Evolutionary conservation across 2,113 vertebrate genomes (phyloP).

Genomic region (Rhodinocichla rosea): DNA sequence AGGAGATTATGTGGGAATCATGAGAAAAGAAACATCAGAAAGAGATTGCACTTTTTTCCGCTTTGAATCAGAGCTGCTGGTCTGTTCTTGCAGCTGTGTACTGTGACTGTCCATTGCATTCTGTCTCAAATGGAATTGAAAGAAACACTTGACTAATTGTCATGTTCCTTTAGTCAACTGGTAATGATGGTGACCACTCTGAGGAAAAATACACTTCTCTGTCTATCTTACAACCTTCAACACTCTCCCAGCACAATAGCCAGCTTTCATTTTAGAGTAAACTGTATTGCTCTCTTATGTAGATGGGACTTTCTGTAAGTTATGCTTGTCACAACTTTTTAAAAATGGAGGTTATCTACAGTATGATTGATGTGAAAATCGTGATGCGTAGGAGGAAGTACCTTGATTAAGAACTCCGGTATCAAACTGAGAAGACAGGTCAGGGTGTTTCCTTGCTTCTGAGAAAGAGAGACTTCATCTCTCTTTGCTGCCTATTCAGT

Average conservation of each 20-base stretch:
- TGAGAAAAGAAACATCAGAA: not conserved
- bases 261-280: not conserved
- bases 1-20: not conserved
- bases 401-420: not conserved
- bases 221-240: not conserved
- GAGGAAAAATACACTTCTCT: not conserved
- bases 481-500: not conserved
- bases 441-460: not conserved
- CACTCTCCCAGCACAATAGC: not conserved
- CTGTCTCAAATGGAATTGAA: not conserved
- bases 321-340: not conserved
- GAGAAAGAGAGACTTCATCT: not conserved
- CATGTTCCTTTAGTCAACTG: not conserved
- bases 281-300: not conserved
- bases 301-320: not conserved
- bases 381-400: not conserved
- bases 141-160: not conserved
- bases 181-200: not conserved
- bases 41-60: not conserved
- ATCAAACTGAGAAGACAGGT: not conserved
- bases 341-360: not conserved
- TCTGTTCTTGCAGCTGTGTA: not conserved
- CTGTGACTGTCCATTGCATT: not conserved
- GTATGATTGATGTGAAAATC: not conserved
- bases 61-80: not conserved